These are phyloP conservation scores for Paratilapia polleni DNA, from an alignment of 2,113 vertebrate species.

Conservation along the genomic window DNA sequence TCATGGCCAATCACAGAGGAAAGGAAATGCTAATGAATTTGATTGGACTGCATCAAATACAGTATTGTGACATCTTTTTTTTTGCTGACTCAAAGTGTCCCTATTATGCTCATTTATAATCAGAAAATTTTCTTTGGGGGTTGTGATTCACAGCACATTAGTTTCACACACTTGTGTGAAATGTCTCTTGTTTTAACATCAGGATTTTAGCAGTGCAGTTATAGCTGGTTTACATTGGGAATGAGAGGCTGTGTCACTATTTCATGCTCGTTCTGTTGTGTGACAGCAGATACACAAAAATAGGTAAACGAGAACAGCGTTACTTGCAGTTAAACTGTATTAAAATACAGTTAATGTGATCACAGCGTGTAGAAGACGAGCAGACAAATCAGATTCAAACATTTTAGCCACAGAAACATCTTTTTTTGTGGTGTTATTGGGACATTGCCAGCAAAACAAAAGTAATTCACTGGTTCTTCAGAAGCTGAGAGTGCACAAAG, in stretches of 20 bases:
- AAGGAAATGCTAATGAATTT: slow-evolving; percentile 8
- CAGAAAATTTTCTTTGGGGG: background rate
- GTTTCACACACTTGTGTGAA: background rate
- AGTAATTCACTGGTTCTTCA: background rate
- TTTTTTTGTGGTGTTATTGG: background rate
- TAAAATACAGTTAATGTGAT: background rate
- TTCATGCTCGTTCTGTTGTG: background rate
- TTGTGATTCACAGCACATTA: background rate
- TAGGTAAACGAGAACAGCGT: background rate
- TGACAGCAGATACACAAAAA: background rate
- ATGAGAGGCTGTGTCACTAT: background rate
- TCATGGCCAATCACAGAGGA: slow-evolving; percentile 8
- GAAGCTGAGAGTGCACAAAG: background rate
- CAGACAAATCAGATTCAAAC: background rate
- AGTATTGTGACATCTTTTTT: slow-evolving; percentile 25
- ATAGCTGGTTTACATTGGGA: background rate
- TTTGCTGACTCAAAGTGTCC: background rate
- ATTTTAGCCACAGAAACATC: background rate
- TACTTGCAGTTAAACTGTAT: background rate
- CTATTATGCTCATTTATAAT: background rate
- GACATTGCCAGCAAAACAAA: background rate
- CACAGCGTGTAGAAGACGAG: background rate
- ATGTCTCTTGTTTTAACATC: background rate
- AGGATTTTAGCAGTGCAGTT: background rate
- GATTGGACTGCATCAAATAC: slow-evolving; percentile 3